Evolutionary conservation across 2,113 vertebrate genomes (phyloP).

Genomic region (Sakesphorus luctuosus): DNA sequence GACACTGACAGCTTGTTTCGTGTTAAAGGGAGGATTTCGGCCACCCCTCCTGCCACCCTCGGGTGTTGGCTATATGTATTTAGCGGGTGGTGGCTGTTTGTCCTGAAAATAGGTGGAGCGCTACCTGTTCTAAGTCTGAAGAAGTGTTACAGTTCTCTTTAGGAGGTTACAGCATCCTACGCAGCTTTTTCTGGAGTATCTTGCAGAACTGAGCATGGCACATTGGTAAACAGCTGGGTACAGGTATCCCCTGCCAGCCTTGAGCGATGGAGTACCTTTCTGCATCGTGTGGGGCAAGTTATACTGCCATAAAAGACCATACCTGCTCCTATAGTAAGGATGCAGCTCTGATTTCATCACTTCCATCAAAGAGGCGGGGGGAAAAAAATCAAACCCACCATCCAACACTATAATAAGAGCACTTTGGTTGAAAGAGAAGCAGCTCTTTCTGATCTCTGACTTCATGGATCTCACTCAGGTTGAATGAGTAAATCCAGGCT

Average conservation of each 20-base stretch:
- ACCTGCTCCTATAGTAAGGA: too few relatives aligned
- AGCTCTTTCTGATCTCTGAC: background rate
- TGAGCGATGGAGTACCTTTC: accelerated
- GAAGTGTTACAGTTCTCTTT: background rate
- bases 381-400: background rate
- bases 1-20: background rate
- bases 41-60: background rate
- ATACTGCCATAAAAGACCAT: background rate
- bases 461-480: background rate
- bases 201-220: background rate
- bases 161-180: background rate
- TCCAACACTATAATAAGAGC: background rate
- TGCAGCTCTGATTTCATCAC: background rate
- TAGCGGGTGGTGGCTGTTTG: background rate
- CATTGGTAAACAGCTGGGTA: accelerated
- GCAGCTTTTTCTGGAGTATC: too few relatives aligned
- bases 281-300: background rate
- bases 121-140: background rate
- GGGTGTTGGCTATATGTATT: background rate
- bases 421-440: background rate
- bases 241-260: accelerated
- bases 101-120: background rate
- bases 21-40: background rate
- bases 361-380: background rate
- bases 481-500: background rate